phyloP scores from a whole-genome alignment of 53 echinoderm and acorn worm species.

The Actinopyga echinites region DNA sequence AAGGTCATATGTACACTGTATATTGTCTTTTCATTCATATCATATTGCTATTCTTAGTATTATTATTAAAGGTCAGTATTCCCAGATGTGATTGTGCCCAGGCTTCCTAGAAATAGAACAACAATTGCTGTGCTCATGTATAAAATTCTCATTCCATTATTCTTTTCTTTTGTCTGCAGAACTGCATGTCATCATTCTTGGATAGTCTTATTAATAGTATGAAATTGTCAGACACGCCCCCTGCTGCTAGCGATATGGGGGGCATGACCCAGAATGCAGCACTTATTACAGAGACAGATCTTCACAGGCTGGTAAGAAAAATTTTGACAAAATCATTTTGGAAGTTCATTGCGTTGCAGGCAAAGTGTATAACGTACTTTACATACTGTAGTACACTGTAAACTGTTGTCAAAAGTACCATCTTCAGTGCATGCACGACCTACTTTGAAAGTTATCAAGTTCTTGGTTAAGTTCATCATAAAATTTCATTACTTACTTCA shows the following conservation, averaged over 20 bases:
- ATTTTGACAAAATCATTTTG: neutral
- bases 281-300: constrained; percentile 77
- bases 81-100: too few relatives aligned
- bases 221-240: constrained; percentile 76
- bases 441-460: too few relatives aligned
- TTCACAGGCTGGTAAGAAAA: constrained; percentile 75
- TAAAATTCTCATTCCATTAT: neutral
- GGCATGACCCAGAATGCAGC: constrained; percentile 77
- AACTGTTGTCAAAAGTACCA: too few relatives aligned
- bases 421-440: too few relatives aligned
- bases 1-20: too few relatives aligned
- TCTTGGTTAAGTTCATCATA: neutral
- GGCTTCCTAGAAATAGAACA: too few relatives aligned
- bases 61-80: too few relatives aligned
- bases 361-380: too few relatives aligned
- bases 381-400: too few relatives aligned
- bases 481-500: neutral
- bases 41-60: too few relatives aligned
- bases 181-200: constrained; percentile 88
- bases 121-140: neutral
- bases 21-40: too few relatives aligned
- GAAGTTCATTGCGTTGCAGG: too few relatives aligned
- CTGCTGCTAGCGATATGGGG: constrained; percentile 69
- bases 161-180: constrained; percentile 49
- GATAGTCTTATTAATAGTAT: constrained; percentile 89